Conservation (phyloP, 1,140 invertebrate genomes). For the Trichomalopsis sarcophagae region DNA sequence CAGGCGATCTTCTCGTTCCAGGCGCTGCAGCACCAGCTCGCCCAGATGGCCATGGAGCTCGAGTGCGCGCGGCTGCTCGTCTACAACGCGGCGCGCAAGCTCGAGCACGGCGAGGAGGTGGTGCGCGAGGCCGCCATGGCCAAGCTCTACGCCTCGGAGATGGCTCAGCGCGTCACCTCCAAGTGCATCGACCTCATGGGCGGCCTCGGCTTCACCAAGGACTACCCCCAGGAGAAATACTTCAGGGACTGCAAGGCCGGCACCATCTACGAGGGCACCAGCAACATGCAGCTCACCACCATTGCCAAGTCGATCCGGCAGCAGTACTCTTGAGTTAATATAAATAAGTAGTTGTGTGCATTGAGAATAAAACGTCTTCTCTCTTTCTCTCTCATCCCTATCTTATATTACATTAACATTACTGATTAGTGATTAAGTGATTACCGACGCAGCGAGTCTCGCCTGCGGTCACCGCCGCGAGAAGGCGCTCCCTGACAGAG, state of each 20-base stretch:
- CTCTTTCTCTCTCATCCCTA: no score
- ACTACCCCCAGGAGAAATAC: conserved; percentile 97
- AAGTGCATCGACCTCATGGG: conserved; percentile 99
- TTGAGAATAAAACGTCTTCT: no score
- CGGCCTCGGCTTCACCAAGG: conserved; percentile 95
- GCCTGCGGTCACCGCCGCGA: no score
- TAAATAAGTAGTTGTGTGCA: no score
- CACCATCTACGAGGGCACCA: conserved; percentile 97
- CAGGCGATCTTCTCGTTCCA: conserved; percentile 92
- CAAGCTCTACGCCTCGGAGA: conserved; percentile 79
- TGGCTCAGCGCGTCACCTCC: conserved; percentile 87
- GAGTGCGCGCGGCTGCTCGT: conserved; percentile 91
- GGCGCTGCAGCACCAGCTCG: conserved; percentile 64
- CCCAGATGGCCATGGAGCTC: conserved; percentile 89
- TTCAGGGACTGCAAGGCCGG: conserved; percentile 97
- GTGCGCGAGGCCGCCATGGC: conserved; percentile 70
- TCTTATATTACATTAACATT: no score
- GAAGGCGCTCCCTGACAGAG: no score
- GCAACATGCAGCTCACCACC: conserved; percentile 96
- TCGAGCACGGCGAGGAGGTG: conserved; percentile 87
- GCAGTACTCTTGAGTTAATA: conserved; percentile 75
- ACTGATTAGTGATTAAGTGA: no score
- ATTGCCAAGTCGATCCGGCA: conserved; percentile 92
- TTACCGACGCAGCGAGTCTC: no score
- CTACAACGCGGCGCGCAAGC: conserved; percentile 94